Evolutionary conservation across 2,113 vertebrate genomes (phyloP), one percentile per base, ranked within the genome.

Genomic region (Daubentonia madagascariensis): DNA sequence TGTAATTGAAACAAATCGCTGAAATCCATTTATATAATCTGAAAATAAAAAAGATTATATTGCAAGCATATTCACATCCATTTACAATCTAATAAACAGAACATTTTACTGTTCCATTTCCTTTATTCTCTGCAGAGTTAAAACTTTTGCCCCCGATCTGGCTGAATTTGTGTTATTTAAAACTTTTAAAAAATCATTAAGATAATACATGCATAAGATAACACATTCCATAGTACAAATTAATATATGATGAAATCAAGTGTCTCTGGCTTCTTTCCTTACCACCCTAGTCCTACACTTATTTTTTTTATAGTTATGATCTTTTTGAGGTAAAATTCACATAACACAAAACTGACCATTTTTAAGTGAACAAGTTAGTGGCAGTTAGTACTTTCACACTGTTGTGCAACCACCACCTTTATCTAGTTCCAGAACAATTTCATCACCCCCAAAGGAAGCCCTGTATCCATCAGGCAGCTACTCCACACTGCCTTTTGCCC

Each of bases 51-150:
- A 96, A 84, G 81, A 87, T 94, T 94, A 70, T 23, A 8, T 91
- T 97, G 17, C 40, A 84, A 92, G 0, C 35, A 48, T 12, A 94
- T 37, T 97, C 92, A 76, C 40, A 85, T 17, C 90, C 75, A 14
- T 84, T 96, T 89, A 75, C 12, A 96, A 96, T 83, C 28, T 30
- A 97, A 89, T 97, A 96, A 84, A 70, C 90, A 90, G 83, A 30
- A 37, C 6, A 96, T 80, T 92, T 97, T 92, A 45, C n/a, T 92
- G 87, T 98, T 98, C 89, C 95, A 93, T 98, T 98, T 98, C 98
- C 97, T 98, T 80, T 92, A 40, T 95, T 98, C 95, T 98, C 96
- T 97, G 91, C 93, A 98, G 76, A 97, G 89, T 95, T 91, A 93
- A 68, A 96, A 98, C 85, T 97, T 97, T 98, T 96, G 67, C 95